Percentiles rank a stretch among this genome's conserved stretches.
phyloP scores from a whole-genome alignment of 2,888 invertebrate species.

The Chaitophorus viminalis region DNA sequence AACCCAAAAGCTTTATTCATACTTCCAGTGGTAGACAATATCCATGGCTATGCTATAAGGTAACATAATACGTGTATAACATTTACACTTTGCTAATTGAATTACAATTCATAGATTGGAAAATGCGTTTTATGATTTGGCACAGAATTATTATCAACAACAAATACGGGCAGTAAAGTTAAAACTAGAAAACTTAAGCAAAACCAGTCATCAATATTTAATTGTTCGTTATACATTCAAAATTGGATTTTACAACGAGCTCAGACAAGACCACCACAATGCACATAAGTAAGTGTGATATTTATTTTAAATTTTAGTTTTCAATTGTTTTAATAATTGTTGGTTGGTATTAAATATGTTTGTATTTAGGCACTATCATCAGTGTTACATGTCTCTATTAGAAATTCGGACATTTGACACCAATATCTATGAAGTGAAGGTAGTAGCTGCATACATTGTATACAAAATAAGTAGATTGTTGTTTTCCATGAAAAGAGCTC shows the following conservation, averaged over 20 bases:
- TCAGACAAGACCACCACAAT: slow-evolving; percentile 87
- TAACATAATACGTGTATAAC: slow-evolving; percentile 67
- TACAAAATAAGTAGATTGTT: slow-evolving; percentile 93
- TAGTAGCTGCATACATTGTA: slow-evolving; percentile 93
- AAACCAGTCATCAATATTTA: slow-evolving; percentile 89
- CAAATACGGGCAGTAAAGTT: slow-evolving; percentile 87
- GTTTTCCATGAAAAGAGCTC: slow-evolving; percentile 87
- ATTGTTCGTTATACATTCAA: slow-evolving; percentile 97
- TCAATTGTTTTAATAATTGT: slow-evolving; percentile 38
- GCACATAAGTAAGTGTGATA: slow-evolving; percentile 71
- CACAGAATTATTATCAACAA: slow-evolving; percentile 90
- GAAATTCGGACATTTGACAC: slow-evolving; percentile 90
- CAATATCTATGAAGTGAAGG: slow-evolving; percentile 92
- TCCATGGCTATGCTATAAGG: slow-evolving; percentile 76
- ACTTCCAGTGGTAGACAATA: slow-evolving; percentile 88
- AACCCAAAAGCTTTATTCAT: slow-evolving; percentile 92
- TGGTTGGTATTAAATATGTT: slow-evolving; percentile 52
- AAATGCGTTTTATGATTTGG: slow-evolving; percentile 91
- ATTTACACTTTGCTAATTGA: not conserved
- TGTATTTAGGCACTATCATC: slow-evolving; percentile 78
- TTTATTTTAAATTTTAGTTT: not conserved
- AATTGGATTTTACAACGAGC: slow-evolving; percentile 92
- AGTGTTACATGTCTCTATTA: slow-evolving; percentile 89
- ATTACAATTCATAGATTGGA: slow-evolving; percentile 76
- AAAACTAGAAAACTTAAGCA: slow-evolving; percentile 90